phyloP scores from a whole-genome alignment of 2,888 invertebrate genomes.

The Thera obeliscata region DNA sequence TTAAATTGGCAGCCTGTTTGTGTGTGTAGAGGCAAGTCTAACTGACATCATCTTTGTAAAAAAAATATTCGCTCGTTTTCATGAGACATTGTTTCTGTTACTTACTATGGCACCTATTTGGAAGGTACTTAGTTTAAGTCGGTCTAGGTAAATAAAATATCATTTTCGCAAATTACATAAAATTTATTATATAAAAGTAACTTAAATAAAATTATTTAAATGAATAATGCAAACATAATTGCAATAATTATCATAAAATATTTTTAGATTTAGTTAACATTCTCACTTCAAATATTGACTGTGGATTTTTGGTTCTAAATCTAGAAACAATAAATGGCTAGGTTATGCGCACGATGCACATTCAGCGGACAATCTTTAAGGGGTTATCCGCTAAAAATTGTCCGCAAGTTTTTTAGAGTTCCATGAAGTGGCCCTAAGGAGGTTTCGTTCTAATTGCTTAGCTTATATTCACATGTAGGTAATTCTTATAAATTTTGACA shows the following conservation, averaged over 20 bases:
- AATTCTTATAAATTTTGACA: no score
- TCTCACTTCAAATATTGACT: conserved; percentile 8
- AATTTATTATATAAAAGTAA: conserved; percentile 76
- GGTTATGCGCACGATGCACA: not conserved
- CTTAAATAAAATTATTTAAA: conserved; percentile 62
- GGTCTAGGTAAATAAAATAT: conserved; percentile 48
- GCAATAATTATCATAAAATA: conserved; percentile 39
- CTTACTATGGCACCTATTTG: no score
- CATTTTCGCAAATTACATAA: conserved; percentile 65
- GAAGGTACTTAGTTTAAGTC: no score
- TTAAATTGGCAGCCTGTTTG: no score
- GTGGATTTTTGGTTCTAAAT: not conserved
- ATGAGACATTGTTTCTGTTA: no score
- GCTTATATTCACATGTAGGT: no score
- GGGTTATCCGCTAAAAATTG: not conserved
- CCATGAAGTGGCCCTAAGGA: no score
- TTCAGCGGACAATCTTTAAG: conserved; percentile 10
- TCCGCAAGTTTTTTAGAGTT: not conserved
- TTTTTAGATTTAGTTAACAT: conserved; percentile 26
- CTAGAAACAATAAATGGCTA: not conserved
- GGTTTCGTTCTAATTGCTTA: no score
- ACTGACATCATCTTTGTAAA: no score
- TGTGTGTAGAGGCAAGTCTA: no score
- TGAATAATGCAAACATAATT: conserved; percentile 59
- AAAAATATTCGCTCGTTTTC: no score